Evolutionary conservation across 2,113 vertebrate species (phyloP), one percentile per base, ranked within the genome.

Genomic region (Tachysurus fulvidraco): DNA sequence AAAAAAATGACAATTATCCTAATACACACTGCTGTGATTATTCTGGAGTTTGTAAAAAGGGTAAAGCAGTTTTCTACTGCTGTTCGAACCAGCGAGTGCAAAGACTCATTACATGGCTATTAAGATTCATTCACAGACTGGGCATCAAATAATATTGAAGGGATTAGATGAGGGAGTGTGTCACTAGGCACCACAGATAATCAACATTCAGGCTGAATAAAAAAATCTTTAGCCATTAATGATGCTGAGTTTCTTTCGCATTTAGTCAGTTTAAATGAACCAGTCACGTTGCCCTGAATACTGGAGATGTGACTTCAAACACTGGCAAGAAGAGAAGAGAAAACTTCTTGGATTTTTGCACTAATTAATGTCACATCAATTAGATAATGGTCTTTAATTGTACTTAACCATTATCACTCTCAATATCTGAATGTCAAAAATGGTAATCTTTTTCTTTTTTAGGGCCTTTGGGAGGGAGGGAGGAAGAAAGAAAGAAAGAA

Each of bases 41-140:
- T 69, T 84, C 74, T 78, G 52, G 86, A 88, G 84, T 83, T 86
- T 81, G 69, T 73, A 86, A 81, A 88, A 90, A 67, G 76, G 54
- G 74, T 44, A 85, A 90, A 88, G 17, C 65, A 28, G 84, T 81
- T 80, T 69, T 86, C 76, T 76, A 67, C 44, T 86, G 67, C 81
- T 77, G 86, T 88, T 89, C 65, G 57, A 84, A 62, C 73, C 46
- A 83, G 57, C 71, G 21, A 78, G 54, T 64, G 59, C 86, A 88
- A 71, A 81, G 80, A 60, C 86, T 88, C 81, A 89, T 90, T 90
- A 90, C 81, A 89, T 78, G 84, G 84, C 41, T 79, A 88, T 90
- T 90, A 88, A 77, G 87, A 88, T 88, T 84, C 69, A 84, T 84
- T 89, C 78, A 81, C 84, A 84, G 77, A 88, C 76, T 7, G 60